Conservation (phyloP, 2,797 vertebrate genomes). For the Micrastur ruficollis region DNA sequence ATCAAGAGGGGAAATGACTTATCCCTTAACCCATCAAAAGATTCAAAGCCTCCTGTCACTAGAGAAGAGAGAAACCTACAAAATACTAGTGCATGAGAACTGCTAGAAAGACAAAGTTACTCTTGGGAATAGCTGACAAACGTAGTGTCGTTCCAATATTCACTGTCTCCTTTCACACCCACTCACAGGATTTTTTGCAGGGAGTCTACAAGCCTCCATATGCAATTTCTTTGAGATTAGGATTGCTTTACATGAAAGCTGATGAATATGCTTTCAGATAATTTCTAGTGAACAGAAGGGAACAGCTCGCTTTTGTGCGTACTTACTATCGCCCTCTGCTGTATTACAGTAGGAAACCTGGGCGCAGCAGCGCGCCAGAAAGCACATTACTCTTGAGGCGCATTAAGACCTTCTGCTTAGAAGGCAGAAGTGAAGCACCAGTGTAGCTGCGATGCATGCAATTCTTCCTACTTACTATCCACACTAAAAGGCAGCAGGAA, state of each 20-base stretch:
- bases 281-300: not conserved
- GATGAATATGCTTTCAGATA: not conserved
- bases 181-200: not conserved
- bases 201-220: not conserved
- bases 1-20: not conserved
- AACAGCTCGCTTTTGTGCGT: not conserved
- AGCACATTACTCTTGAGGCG: no score
- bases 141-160: fast-evolving
- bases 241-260: not conserved
- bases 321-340: not conserved
- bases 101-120: not conserved
- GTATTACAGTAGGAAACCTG: not conserved
- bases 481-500: not conserved
- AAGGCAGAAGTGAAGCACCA: not conserved
- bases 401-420: not conserved
- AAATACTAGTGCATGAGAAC: not conserved
- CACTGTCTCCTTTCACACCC: not conserved
- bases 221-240: not conserved
- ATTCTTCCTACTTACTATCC: not conserved
- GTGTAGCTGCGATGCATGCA: not conserved
- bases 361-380: not conserved
- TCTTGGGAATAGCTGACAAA: not conserved
- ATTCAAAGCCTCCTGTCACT: not conserved
- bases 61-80: not conserved
- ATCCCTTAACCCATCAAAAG: not conserved